Conservation (phyloP, 2,113 vertebrate species). For the Dendrocopos noguchii region DNA sequence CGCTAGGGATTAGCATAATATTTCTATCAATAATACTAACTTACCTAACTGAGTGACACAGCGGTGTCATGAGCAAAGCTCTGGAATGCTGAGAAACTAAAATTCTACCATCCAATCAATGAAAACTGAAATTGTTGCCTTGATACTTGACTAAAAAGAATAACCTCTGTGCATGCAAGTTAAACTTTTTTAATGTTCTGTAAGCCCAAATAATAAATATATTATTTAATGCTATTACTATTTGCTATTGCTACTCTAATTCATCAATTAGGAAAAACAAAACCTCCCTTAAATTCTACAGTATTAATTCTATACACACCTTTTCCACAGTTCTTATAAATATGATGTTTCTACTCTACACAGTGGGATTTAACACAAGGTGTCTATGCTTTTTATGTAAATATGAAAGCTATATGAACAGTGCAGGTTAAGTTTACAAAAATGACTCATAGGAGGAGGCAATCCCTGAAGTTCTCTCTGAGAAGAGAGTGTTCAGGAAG, state of each 20-base stretch:
- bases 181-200: not conserved
- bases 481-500: not conserved
- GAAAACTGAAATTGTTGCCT: not conserved
- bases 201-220: not conserved
- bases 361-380: not conserved
- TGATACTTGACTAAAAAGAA: not conserved
- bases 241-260: not conserved
- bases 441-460: not conserved
- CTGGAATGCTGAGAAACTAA: not conserved
- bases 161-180: not conserved
- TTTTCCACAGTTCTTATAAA: not conserved
- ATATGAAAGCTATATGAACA: not conserved
- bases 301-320: not conserved
- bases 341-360: not conserved
- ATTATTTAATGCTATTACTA: not conserved
- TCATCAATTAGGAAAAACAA: not conserved
- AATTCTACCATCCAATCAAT: not conserved
- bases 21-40: conserved; percentile 17
- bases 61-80: not conserved
- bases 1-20: conserved; percentile 43
- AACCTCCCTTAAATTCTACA: not conserved
- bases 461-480: not conserved
- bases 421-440: not conserved
- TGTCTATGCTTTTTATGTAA: not conserved
- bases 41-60: not conserved